Conservation (phyloP, 2,797 vertebrate species). For the Graptemys geographica region DNA sequence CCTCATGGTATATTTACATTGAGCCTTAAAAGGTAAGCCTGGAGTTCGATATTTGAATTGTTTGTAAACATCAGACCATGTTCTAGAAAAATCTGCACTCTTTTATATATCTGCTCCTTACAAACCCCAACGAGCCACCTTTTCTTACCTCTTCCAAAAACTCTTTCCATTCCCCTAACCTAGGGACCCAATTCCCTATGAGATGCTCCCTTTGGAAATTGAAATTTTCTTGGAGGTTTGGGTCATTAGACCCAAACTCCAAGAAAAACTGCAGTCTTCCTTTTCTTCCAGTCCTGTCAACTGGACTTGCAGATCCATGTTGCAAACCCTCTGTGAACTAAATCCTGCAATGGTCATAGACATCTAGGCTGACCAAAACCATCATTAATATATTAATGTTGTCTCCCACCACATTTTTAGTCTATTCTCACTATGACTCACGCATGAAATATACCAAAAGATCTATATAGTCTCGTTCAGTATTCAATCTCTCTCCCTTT, state of each 20-base stretch:
- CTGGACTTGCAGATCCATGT: background rate
- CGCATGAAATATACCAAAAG: background rate
- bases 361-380: background rate
- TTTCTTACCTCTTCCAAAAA: background rate
- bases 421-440: background rate
- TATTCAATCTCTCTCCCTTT: background rate
- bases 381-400: background rate
- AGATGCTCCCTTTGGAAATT: background rate
- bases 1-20: background rate
- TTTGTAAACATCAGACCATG: background rate
- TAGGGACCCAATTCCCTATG: background rate
- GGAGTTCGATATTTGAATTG: background rate
- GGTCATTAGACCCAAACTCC: background rate
- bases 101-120: background rate
- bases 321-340: background rate
- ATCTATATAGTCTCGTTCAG: background rate
- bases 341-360: background rate
- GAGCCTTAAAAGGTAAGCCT: background rate
- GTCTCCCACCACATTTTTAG: background rate
- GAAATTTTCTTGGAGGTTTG: background rate
- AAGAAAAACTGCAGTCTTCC: background rate
- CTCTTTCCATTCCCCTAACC: background rate
- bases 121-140: background rate
- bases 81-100: background rate
- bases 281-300: background rate